Evolutionary conservation across 2,888 invertebrate species (phyloP), one percentile per base, ranked within the genome.

Genomic region (Epinotia bilunana): DNA sequence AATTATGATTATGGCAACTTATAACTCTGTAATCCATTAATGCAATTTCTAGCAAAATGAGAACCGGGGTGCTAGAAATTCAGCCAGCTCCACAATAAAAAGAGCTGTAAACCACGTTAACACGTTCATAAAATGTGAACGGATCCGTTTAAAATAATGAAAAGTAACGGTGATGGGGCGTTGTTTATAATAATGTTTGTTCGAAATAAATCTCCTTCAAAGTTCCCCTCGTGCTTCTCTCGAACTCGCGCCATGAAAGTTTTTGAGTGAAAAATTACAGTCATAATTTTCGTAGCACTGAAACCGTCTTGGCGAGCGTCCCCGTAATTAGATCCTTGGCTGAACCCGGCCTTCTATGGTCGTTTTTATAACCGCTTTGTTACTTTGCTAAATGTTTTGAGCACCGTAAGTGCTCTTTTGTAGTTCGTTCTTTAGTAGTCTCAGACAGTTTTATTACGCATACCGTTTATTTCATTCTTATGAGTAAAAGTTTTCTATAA

Each of bases 201-300:
- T 83, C 78, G 76, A 74, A 77, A 86, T 86, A 86, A 88, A 87
- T 88, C 85, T 85, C 85, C 83, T 83, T 84, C 82, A 80, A 77
- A 85, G 85, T 80, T 83, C 68, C 73, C 86, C 80, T 85, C 85
- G 83, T 86, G 84, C 86, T 87, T 82, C 79, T 78, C 79, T 83
- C 80, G 80, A 86, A 88, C 85, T 87, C 85, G 82, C 81, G 80
- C 84, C 83, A 84, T 84, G 86, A 85, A 91, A 90, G 87, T 91
- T 90, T 39, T 88, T 86, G 83, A 88, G 86, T 91, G 90, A 91
- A 92, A 91, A 91, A 91, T 91, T 88, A 87, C 89, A 80, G 89
- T 87, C 89, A 91, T 91, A 89, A 90, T 91, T 92, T 89, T 86
- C 82, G 81, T 84, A 82, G 87, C 86, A 86, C 84, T 86, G 86